Conservation (phyloP, 2,797 vertebrate genomes). For the Xenops minutus region DNA sequence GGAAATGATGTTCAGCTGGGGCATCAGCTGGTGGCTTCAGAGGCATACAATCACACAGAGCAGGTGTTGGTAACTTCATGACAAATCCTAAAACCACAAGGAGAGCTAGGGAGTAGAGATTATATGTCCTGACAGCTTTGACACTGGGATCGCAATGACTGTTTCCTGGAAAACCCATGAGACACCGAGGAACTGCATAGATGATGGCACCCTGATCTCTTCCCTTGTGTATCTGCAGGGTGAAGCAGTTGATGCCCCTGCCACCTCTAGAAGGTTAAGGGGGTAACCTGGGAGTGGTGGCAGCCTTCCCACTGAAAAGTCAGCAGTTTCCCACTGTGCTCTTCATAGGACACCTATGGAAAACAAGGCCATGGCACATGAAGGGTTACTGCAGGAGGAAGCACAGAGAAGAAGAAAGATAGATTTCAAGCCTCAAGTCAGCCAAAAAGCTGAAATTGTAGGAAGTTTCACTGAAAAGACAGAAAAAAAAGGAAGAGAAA, state of each 20-base stretch:
- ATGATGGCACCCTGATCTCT: neutral
- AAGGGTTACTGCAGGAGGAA: neutral
- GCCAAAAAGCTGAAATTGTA: conserved; percentile 22
- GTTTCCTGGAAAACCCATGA: neutral
- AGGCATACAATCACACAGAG: neutral
- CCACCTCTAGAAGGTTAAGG: neutral
- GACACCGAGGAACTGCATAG: neutral
- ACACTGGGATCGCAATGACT: neutral
- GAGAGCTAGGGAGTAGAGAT: neutral
- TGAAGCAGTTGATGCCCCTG: rapidly evolving
- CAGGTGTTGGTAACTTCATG: neutral
- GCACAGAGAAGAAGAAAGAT: neutral
- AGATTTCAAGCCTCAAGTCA: neutral
- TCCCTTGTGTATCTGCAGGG: neutral
- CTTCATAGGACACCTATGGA: neutral
- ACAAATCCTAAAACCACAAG: neutral
- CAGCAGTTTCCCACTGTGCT: neutral
- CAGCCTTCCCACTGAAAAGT: neutral
- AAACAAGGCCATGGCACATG: rapidly evolving
- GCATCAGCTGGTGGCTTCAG: neutral
- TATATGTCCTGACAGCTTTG: rapidly evolving
- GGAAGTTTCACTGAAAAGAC: conserved; percentile 4
- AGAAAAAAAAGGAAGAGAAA: neutral
- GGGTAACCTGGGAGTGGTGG: neutral
- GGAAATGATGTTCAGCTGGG: rapidly evolving